A percentile compares a stretch with the other conserved stretches of the same genome.
phyloP scores from a whole-genome alignment of 2,797 vertebrate genomes.

The Pampus argenteus region DNA sequence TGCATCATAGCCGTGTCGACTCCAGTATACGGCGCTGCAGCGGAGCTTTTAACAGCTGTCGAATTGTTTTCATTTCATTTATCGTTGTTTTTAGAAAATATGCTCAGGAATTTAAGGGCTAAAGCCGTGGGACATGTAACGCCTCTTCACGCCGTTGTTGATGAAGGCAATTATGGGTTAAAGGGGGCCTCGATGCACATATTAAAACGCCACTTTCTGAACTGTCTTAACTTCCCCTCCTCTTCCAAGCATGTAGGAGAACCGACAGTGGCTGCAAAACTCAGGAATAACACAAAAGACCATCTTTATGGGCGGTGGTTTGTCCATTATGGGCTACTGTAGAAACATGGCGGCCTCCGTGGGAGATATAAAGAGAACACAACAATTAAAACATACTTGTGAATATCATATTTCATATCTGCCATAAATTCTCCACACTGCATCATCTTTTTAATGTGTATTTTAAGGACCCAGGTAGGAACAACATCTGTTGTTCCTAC shows the following conservation, averaged over 20 bases:
- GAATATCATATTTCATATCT: no score
- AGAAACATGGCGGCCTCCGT: no score
- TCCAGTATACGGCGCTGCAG: neutral
- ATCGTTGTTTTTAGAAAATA: neutral
- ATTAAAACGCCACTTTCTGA: neutral
- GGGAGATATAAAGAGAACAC: no score
- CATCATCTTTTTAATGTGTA: neutral
- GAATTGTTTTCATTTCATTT: constrained; percentile 10
- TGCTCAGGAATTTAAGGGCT: no score
- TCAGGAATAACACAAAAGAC: no score
- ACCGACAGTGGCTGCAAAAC: no score
- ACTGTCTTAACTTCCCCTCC: neutral
- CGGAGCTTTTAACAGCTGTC: constrained; percentile 1
- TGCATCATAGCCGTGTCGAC: constrained; percentile 10
- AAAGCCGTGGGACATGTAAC: no score
- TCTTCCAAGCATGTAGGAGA: no score
- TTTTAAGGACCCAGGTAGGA: neutral
- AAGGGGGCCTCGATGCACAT: neutral
- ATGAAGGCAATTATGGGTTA: neutral
- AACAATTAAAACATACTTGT: no score
- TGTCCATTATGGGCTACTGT: no score
- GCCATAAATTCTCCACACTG: no score
- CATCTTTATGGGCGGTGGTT: no score
- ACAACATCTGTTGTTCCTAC: neutral
- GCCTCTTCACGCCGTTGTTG: neutral